Conservation (phyloP, 2,113 vertebrate genomes). For the Tinamus guttatus region DNA sequence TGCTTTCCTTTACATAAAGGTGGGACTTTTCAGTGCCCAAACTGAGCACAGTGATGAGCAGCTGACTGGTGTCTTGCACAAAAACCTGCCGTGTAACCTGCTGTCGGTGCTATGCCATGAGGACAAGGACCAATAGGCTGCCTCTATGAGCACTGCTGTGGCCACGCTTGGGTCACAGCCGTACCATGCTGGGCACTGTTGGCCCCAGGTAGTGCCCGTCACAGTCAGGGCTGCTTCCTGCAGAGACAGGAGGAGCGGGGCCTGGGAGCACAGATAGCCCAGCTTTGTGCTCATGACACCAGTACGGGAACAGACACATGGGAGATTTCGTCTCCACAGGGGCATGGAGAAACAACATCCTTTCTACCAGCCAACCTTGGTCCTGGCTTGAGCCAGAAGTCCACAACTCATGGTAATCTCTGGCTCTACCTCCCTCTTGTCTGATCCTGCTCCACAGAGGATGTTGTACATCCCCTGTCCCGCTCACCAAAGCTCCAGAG, state of each 20-base stretch:
- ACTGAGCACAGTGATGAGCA: background rate
- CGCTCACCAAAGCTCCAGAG: background rate
- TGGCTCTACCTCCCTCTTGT: background rate
- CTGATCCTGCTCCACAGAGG: background rate
- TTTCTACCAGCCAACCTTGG: background rate
- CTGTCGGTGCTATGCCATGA: background rate
- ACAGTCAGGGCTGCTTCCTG: fast-evolving
- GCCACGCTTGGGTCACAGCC: background rate
- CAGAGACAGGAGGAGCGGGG: background rate
- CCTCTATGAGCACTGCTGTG: background rate
- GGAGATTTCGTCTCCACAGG: background rate
- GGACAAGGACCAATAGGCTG: background rate
- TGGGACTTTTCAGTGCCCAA: background rate
- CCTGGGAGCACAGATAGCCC: background rate
- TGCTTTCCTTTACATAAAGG: background rate
- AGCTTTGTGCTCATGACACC: background rate
- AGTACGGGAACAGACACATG: background rate
- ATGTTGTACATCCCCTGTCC: background rate
- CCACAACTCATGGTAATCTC: background rate
- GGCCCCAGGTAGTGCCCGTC: background rate
- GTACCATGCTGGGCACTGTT: background rate
- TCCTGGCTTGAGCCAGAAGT: background rate
- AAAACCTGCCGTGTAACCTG: background rate
- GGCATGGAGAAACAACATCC: background rate
- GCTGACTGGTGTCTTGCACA: background rate